phyloP scores from a whole-genome alignment of 2,888 invertebrate genomes.

The Eristalinus sepulchralis region DNA sequence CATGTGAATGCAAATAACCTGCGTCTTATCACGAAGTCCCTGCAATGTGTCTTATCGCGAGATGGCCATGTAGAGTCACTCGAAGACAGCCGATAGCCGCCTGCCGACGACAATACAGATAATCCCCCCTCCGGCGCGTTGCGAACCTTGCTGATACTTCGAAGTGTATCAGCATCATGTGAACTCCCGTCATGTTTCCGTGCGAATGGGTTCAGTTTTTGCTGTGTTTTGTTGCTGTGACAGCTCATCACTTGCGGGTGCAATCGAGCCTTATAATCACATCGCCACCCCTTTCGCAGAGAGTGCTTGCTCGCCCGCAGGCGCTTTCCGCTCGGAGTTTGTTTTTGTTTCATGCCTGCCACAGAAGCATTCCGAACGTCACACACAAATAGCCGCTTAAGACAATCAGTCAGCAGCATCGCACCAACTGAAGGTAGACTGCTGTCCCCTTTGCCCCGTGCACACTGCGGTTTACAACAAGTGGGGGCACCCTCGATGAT shows the following conservation, averaged over 20 bases:
- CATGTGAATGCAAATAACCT: constrained; percentile 1
- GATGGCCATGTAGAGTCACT: not conserved
- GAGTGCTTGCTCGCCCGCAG: not conserved
- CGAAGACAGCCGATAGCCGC: not conserved
- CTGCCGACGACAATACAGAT: not conserved
- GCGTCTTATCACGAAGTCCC: not conserved
- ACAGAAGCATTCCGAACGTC: constrained; percentile 17
- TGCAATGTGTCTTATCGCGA: not conserved
- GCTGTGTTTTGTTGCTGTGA: not conserved
- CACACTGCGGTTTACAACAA: constrained; percentile 28
- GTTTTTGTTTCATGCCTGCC: constrained; percentile 13
- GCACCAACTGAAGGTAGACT: constrained; percentile 14
- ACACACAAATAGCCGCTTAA: constrained; percentile 54
- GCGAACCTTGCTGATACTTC: not conserved
- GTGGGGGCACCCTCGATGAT: constrained; percentile 16
- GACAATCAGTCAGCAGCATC: constrained; percentile 47
- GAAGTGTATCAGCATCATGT: not conserved
- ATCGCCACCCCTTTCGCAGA: not conserved
- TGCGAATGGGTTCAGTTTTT: not conserved
- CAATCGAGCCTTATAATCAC: not conserved
- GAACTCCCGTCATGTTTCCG: not conserved
- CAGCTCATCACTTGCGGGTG: not conserved
- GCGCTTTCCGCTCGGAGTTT: constrained; percentile 2
- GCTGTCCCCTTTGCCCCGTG: not conserved
- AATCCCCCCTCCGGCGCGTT: not conserved